These are phyloP conservation scores for Bilobella aurantiaca DNA, from an alignment of 1,140 invertebrate genomes.

Conservation along the genomic window DNA sequence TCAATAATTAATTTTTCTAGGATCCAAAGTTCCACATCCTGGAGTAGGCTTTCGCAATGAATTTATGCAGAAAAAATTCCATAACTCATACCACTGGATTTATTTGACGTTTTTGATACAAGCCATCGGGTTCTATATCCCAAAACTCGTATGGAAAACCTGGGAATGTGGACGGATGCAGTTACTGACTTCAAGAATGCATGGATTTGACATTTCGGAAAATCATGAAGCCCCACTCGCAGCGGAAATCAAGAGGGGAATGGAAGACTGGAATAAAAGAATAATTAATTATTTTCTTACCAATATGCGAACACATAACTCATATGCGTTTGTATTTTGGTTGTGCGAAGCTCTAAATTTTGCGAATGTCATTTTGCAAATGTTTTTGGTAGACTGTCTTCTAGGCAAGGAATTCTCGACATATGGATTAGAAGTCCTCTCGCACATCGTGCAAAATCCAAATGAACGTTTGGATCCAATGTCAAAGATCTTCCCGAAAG, in stretches of 20 bases:
- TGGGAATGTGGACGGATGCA: conserved; percentile 78
- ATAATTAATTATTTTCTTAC: conserved; percentile 70
- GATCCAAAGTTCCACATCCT: conserved; percentile 54
- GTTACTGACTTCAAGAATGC: too few species aligned
- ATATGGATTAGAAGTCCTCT: conserved; percentile 69
- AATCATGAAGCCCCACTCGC: conserved; percentile 72
- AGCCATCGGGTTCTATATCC: conserved; percentile 87
- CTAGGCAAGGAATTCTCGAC: conserved; percentile 60
- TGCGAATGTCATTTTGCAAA: conserved; percentile 77
- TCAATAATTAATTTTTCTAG: too few species aligned
- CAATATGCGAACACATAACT: conserved; percentile 72
- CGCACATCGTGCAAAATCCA: conserved; percentile 72
- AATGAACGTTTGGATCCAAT: conserved; percentile 74
- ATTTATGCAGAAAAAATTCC: conserved; percentile 61
- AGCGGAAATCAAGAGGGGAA: conserved; percentile 62
- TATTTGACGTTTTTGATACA: conserved; percentile 87
- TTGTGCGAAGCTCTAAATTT: conserved; percentile 76
- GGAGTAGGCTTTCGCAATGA: conserved; percentile 47
- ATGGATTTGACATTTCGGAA: conserved; percentile 73
- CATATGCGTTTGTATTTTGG: conserved; percentile 76
- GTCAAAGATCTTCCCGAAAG: conserved; percentile 75
- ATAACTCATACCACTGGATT: conserved; percentile 95
- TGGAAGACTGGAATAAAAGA: conserved; percentile 65
- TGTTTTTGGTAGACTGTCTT: conserved; percentile 84
- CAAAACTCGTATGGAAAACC: conserved; percentile 77